Base-by-base conservation (phyloP, 1,140 invertebrate species). In the Euura saliciscinereae region DNA sequence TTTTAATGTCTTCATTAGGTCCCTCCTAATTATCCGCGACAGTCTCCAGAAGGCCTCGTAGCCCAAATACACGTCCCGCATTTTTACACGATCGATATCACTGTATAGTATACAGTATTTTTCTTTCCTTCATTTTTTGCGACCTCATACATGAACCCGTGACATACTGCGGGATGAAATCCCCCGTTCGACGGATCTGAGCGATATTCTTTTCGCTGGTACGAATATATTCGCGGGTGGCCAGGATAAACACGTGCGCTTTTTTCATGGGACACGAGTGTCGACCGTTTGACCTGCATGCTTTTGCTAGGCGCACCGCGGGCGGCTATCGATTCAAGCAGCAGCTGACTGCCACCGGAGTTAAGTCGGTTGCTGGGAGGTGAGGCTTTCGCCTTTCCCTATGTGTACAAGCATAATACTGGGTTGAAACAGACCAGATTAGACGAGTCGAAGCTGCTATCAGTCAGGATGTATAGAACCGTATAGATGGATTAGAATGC, bases 271-370 rank as follows among this genome's bases (percentile, higher is more conserved):
- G 51, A 59, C 13, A 59, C 28, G 28, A 59, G 6, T 59, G 51
- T 59, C 13, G 51, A 59, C 8, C 51, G 51, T 59, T 59, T 59
- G 51, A 59, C 51, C 51, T 59, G 51, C 51, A 59, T 59, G 51
- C 51, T 59, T 28, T 59, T 59, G 3, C 51, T 59, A 4, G 51
- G 6, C 5, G 51, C 6, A 6, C 51, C 51, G 51, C 51, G 51
- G 13, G 51, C 51, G 13, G 13, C 73, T 79, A 79, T 79, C 76
- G 78, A 79, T 79, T 78, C 77, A 68, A 76, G 71, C 70, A 75
- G 74, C 74, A 76, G 76, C 76, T 67, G 66, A 67, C 66, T 67
- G 11, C 66, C 66, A 28, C 66, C 6, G 13, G 28, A 44, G 28
- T 67, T 59, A 59, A 67, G 66, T 44, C 43, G 66, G 66, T 44